Percentiles rank a stretch among this genome's conserved stretches.
These are phyloP conservation scores for Heliocidaris erythrogramma DNA, from an alignment of 35 echinoderm and acorn worm genomes.

Conservation along the genomic window DNA sequence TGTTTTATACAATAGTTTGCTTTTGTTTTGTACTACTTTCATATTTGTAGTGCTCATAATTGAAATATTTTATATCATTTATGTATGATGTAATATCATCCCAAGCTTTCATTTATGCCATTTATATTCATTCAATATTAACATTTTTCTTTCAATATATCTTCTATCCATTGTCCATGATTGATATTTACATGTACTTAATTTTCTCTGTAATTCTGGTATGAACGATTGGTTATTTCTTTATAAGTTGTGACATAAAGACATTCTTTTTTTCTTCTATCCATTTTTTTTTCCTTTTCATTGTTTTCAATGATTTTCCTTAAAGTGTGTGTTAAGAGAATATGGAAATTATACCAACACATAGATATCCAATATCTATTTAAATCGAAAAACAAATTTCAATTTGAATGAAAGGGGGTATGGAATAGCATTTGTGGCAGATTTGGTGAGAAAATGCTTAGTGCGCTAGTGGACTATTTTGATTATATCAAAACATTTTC, in stretches of 20 bases:
- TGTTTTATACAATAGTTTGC: not conserved
- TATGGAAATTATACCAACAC: too few species aligned
- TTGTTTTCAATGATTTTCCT: not conserved
- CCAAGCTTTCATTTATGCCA: not conserved
- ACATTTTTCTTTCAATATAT: not conserved
- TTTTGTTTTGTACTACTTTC: not conserved
- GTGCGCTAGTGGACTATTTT: too few species aligned
- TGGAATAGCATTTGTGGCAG: not conserved
- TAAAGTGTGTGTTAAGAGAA: not conserved
- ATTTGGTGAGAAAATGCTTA: too few species aligned
- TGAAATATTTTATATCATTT: conserved; percentile 14
- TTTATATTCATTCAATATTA: not conserved
- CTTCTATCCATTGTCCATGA: not conserved
- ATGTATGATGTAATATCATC: not conserved
- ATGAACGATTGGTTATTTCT: too few species aligned
- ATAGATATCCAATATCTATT: not conserved
- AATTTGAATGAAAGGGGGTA: not conserved
- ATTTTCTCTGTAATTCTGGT: not conserved
- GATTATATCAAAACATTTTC: too few species aligned
- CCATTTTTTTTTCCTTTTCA: not conserved
- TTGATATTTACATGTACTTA: not conserved
- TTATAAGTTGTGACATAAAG: too few species aligned
- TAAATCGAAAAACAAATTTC: not conserved
- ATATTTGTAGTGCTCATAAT: not conserved
- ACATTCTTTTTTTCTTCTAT: too few species aligned